A percentile compares a stretch with the other conserved stretches of the same genome.
Conservation (phyloP, 2,113 vertebrate genomes). For the Chiloscyllium plagiosum region DNA sequence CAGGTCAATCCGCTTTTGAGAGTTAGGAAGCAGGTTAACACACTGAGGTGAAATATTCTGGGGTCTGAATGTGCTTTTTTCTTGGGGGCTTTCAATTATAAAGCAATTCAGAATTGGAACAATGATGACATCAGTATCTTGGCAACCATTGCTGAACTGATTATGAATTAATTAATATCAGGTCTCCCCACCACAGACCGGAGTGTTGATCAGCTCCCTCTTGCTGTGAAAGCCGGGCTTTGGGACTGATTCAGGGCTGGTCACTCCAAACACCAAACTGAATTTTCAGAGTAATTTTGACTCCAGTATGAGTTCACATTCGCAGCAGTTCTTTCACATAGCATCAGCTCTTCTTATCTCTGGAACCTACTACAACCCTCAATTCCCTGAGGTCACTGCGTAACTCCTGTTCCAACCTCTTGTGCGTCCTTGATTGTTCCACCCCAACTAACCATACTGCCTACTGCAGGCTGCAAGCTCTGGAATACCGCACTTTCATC, state of each 20-base stretch:
- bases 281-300: not conserved
- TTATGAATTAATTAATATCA: not conserved
- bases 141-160: not conserved
- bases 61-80: not conserved
- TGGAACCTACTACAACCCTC: not conserved
- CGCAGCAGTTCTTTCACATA: not conserved
- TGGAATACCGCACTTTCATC: not conserved
- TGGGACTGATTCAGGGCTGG: not conserved
- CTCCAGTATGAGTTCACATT: not conserved
- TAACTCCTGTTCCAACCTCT: not conserved
- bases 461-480: not conserved
- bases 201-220: not conserved
- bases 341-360: not conserved
- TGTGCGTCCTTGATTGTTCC: not conserved
- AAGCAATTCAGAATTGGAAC: conserved; percentile 24
- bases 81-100: not conserved
- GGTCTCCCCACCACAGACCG: not conserved
- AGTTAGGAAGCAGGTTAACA: not conserved
- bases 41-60: not conserved
- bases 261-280: not conserved
- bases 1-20: not conserved
- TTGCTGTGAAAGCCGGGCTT: not conserved
- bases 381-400: not conserved
- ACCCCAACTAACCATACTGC: too few species aligned
- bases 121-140: not conserved